Evolutionary conservation across 1,140 invertebrate species (phyloP).

Genomic region (Oryzaephilus surinamensis): DNA sequence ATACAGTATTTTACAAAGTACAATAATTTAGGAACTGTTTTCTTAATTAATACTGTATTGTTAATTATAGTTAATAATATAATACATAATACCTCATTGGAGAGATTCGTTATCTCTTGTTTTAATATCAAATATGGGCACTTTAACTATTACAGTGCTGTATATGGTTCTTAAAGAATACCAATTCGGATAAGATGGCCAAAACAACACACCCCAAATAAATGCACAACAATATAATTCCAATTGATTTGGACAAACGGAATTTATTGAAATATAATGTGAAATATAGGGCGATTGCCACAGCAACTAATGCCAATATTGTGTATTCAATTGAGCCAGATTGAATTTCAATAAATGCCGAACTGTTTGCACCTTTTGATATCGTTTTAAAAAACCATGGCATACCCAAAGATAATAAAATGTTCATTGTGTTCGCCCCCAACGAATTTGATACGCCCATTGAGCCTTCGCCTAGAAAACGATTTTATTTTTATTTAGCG

Average conservation of each 20-base stretch:
- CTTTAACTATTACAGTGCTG: no score
- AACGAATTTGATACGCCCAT: slow-evolving; percentile 79
- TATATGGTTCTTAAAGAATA: slow-evolving; percentile 17
- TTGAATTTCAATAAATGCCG: slow-evolving; percentile 39
- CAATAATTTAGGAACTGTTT: no score
- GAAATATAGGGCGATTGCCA: slow-evolving; percentile 46
- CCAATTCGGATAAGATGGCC: slow-evolving; percentile 40
- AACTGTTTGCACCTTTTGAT: slow-evolving; percentile 38
- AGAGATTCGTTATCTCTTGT: no score
- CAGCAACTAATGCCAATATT: slow-evolving; percentile 48
- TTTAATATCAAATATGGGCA: no score
- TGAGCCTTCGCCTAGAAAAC: slow-evolving; percentile 60
- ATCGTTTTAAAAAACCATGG: slow-evolving; percentile 73
- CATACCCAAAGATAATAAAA: slow-evolving; percentile 71
- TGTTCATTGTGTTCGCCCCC: slow-evolving; percentile 76
- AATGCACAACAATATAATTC: slow-evolving; percentile 43
- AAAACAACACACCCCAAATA: slow-evolving; percentile 53
- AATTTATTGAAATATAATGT: slow-evolving; percentile 47
- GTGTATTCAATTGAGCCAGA: slow-evolving; percentile 54
- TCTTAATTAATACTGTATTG: no score
- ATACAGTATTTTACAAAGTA: no score
- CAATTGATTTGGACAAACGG: slow-evolving; percentile 45
- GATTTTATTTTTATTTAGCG: background rate
- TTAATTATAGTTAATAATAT: no score
- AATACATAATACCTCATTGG: no score